phyloP scores from a whole-genome alignment of 2,888 invertebrate species.

The Phyllotreta cruciferae region DNA sequence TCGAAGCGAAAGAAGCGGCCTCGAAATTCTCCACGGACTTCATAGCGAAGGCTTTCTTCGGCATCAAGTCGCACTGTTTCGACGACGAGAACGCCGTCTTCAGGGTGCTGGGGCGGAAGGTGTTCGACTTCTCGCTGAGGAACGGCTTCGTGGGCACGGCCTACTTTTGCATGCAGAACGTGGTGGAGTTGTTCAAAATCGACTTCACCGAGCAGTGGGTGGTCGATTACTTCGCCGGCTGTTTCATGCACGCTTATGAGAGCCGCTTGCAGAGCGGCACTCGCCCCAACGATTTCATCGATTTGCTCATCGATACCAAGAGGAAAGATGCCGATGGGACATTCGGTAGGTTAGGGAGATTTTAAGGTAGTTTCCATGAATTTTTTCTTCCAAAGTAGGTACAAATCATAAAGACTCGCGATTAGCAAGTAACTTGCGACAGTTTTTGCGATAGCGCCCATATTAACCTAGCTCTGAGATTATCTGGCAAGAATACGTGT shows the following conservation, averaged over 20 bases:
- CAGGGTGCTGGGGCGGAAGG: conserved; percentile 50
- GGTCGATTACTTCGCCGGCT: conserved; percentile 46
- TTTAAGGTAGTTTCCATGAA: too few species aligned
- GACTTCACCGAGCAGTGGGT: conserved; percentile 46
- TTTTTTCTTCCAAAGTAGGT: too few species aligned
- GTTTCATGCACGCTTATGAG: conserved; percentile 49
- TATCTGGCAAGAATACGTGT: too few species aligned
- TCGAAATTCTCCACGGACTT: conserved; percentile 60
- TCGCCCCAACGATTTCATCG: conserved; percentile 65
- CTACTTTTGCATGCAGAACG: conserved; percentile 46
- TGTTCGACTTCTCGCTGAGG: conserved; percentile 51
- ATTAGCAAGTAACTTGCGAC: too few species aligned
- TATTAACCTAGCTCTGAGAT: too few species aligned
- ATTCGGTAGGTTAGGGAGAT: conserved; percentile 34
- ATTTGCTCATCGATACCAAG: conserved; percentile 53
- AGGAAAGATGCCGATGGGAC: conserved; percentile 22
- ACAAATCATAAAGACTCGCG: too few species aligned
- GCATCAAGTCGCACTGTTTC: conserved; percentile 57
- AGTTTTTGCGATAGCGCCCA: too few species aligned
- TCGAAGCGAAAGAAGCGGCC: conserved; percentile 53
- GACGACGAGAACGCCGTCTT: conserved; percentile 55
- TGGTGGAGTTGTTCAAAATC: conserved; percentile 46
- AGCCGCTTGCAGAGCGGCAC: conserved; percentile 39
- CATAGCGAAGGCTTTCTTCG: conserved; percentile 61
- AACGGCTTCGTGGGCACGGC: conserved; percentile 46